Percentiles rank a stretch among this genome's conserved stretches.
phyloP scores from a whole-genome alignment of 2,113 vertebrate species.

The Colaptes auratus region DNA sequence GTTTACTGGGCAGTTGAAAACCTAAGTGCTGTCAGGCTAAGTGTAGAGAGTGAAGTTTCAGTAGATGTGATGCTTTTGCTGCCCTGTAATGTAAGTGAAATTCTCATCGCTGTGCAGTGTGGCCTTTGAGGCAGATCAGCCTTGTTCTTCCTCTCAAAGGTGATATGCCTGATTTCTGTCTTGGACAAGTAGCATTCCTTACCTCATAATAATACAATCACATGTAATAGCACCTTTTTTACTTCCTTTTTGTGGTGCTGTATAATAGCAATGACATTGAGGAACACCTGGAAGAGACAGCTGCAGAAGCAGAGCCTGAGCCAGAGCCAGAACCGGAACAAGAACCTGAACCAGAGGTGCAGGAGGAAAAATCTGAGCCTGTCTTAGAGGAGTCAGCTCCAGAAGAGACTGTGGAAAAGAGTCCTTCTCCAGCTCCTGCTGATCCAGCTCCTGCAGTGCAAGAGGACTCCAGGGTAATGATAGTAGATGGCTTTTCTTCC shows the following conservation, averaged over 20 bases:
- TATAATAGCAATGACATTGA: conserved; percentile 85
- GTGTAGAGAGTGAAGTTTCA: neutral
- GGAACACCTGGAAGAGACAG: conserved; percentile 84
- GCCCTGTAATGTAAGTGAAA: neutral
- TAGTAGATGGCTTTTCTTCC: neutral
- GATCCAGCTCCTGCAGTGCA: conserved; percentile 83
- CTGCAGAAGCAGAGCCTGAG: conserved; percentile 84
- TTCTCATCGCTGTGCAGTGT: neutral
- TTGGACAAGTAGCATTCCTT: neutral
- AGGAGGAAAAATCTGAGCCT: conserved; percentile 81
- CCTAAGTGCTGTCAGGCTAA: neutral
- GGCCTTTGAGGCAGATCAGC: neutral
- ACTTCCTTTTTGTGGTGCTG: neutral
- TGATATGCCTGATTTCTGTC: neutral
- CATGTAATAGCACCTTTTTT: neutral
- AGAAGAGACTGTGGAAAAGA: conserved; percentile 83
- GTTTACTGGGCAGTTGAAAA: neutral
- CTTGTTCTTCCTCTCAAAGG: neutral
- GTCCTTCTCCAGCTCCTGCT: conserved; percentile 81
- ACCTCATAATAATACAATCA: neutral
- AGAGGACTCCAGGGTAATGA: conserved; percentile 88
- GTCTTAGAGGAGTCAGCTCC: conserved; percentile 68
- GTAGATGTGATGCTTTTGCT: neutral
- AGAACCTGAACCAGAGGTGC: conserved; percentile 79
- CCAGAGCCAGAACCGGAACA: conserved; percentile 82